phyloP scores from a whole-genome alignment of 2,797 vertebrate genomes.

The Clarias laeviceps region DNA sequence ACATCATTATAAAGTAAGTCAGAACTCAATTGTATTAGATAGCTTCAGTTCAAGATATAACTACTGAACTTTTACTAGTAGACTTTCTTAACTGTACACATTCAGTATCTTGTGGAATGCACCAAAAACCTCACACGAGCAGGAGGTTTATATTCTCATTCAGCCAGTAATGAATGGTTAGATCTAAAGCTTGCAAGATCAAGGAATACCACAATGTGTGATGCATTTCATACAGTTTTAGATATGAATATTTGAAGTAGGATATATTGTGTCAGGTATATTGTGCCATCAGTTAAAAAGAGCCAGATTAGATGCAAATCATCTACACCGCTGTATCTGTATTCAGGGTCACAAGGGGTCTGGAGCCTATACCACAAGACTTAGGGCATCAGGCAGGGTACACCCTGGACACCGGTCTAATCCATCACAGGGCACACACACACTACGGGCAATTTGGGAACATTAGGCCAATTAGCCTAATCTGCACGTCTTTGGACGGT shows the following conservation, averaged over 20 bases:
- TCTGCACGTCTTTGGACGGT: too few relatives aligned
- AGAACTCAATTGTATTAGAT: neutral
- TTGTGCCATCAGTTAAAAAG: too few relatives aligned
- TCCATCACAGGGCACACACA: too few relatives aligned
- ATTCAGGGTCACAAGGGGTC: too few relatives aligned
- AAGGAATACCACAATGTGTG: neutral
- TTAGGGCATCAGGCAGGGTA: too few relatives aligned
- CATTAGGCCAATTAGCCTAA: too few relatives aligned
- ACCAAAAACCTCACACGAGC: neutral
- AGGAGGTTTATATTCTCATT: neutral
- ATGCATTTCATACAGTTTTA: neutral
- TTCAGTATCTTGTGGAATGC: neutral
- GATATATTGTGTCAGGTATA: too few relatives aligned
- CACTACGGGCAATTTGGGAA: too few relatives aligned
- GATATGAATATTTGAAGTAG: neutral
- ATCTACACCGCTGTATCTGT: too few relatives aligned
- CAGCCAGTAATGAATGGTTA: neutral
- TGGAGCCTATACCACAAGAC: too few relatives aligned
- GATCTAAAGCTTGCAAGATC: neutral
- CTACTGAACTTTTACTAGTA: neutral
- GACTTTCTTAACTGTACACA: neutral
- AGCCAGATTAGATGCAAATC: too few relatives aligned
- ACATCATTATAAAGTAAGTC: neutral
- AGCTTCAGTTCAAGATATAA: neutral
- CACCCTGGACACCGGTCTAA: too few relatives aligned